These are phyloP conservation scores for Diaperis boleti DNA, from an alignment of 2,888 invertebrate species.

Conservation along the genomic window DNA sequence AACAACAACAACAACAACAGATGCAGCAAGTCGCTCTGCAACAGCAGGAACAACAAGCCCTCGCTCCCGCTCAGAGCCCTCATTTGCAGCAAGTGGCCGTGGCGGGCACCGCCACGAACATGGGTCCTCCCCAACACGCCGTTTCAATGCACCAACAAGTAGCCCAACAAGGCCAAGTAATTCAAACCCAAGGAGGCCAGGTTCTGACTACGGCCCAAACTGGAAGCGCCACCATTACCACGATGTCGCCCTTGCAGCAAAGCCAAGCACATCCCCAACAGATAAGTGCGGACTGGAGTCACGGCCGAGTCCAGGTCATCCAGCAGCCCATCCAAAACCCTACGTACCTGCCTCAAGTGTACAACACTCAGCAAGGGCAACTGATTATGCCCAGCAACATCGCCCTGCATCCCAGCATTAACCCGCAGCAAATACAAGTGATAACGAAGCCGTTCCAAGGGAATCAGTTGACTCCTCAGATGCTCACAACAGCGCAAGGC, in stretches of 20 bases:
- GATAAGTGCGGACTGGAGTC: constrained; percentile 76
- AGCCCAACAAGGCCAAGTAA: constrained; percentile 65
- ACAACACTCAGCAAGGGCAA: constrained; percentile 80
- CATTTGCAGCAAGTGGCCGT: constrained; percentile 64
- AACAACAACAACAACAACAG: constrained; percentile 64
- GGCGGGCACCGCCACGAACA: constrained; percentile 53
- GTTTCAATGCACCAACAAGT: constrained; percentile 70
- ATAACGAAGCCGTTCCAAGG: constrained; percentile 90
- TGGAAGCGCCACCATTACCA: constrained; percentile 74
- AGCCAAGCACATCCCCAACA: constrained; percentile 71
- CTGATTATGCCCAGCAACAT: constrained; percentile 85
- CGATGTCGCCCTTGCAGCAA: constrained; percentile 82
- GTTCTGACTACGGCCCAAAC: constrained; percentile 61
- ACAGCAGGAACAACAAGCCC: constrained; percentile 66
- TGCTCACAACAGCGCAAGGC: constrained; percentile 81
- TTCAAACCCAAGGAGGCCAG: constrained; percentile 66
- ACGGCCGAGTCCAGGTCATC: constrained; percentile 84
- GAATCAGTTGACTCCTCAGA: constrained; percentile 81
- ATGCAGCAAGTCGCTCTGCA: constrained; percentile 73
- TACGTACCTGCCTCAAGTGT: constrained; percentile 83
- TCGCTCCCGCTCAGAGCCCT: constrained; percentile 66
- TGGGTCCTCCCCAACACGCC: constrained; percentile 65
- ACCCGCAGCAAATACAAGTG: constrained; percentile 83
- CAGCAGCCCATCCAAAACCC: constrained; percentile 83
- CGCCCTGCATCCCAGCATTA: constrained; percentile 80